A percentile compares a stretch with the other conserved stretches of the same genome.
Evolutionary conservation across 2,797 vertebrate genomes (phyloP).

Genomic region (Onychomys leucogaster): DNA sequence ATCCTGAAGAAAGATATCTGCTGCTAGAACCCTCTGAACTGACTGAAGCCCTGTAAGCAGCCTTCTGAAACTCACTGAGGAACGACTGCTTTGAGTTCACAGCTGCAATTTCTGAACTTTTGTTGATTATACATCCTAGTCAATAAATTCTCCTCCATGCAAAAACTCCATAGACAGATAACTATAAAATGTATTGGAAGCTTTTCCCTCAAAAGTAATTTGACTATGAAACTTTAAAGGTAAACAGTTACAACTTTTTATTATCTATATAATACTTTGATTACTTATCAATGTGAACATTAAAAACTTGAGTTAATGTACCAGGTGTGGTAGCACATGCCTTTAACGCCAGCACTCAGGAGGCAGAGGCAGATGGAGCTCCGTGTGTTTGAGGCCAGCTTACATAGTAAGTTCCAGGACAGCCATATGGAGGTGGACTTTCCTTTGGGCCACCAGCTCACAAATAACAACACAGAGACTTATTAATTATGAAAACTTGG

Average conservation of each 20-base stretch:
- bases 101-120: background rate
- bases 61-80: slow-evolving; percentile 17
- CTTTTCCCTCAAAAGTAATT: background rate
- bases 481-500: background rate
- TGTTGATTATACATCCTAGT: background rate
- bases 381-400: background rate
- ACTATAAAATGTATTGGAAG: slow-evolving; percentile 23
- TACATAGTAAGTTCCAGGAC: background rate
- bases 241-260: background rate
- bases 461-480: background rate
- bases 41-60: slow-evolving; percentile 24
- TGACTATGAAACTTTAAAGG: slow-evolving; percentile 1
- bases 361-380: background rate
- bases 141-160: background rate
- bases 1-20: slow-evolving; percentile 51
- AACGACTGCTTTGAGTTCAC: slow-evolving; percentile 23
- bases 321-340: background rate
- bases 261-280: slow-evolving; percentile 15
- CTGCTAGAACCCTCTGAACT: background rate
- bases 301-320: slow-evolving; percentile 16
- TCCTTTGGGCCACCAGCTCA: background rate
- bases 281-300: slow-evolving; percentile 7
- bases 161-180: background rate
- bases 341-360: background rate
- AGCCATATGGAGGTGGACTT: background rate